phyloP scores from a whole-genome alignment of 2,888 invertebrate species.

The Oxystoma pomonae region DNA sequence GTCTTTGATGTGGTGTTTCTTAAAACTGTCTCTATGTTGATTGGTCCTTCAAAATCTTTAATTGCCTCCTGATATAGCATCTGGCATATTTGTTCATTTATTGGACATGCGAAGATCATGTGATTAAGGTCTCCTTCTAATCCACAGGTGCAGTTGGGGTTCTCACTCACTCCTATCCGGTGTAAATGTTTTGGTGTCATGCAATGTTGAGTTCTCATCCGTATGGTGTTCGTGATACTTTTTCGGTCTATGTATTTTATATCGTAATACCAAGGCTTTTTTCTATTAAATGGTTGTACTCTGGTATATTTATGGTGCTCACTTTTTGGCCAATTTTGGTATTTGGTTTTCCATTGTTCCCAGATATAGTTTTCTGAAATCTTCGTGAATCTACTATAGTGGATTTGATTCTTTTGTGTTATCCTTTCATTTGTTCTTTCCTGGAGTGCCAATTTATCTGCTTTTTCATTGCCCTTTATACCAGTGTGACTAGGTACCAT shows the following conservation, averaged over 20 bases:
- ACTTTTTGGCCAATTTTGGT: background rate
- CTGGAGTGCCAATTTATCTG: background rate
- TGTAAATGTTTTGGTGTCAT: background rate
- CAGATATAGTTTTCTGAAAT: background rate
- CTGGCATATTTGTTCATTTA: background rate
- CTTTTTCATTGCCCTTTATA: background rate
- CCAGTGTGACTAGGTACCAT: background rate
- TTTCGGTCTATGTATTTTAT: background rate
- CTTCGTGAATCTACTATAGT: background rate
- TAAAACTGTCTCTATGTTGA: no score
- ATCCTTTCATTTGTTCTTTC: background rate
- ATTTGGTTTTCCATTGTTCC: background rate
- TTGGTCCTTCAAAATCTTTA: no score
- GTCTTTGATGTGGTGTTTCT: no score
- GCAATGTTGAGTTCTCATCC: background rate
- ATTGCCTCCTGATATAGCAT: no score
- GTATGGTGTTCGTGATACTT: background rate
- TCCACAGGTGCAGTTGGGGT: background rate
- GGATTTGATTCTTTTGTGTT: background rate
- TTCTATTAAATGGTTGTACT: background rate
- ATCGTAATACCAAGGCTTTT: background rate
- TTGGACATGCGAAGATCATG: background rate
- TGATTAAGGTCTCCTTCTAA: background rate
- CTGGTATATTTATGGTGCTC: background rate
- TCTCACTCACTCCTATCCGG: slow-evolving; percentile 1